These are phyloP conservation scores for Pygocentrus nattereri DNA, from an alignment of 2,797 vertebrate genomes.

Conservation along the genomic window DNA sequence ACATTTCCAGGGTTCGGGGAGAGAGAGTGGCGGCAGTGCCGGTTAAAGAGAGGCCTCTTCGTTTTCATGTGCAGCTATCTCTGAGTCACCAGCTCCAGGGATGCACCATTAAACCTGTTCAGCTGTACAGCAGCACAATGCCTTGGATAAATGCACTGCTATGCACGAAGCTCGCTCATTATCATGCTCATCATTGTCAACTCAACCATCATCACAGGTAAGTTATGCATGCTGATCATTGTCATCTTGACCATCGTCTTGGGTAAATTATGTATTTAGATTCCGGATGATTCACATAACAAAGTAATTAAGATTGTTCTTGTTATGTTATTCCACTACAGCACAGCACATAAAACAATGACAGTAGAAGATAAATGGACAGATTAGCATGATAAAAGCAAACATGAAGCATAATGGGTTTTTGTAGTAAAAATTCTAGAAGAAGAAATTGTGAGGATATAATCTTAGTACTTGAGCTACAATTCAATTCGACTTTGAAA, in stretches of 20 bases:
- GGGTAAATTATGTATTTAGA: conserved; percentile 58
- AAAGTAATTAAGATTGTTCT: conserved; percentile 39
- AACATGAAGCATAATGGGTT: conserved; percentile 16
- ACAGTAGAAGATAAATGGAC: conserved; percentile 25
- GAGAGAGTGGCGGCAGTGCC: background rate
- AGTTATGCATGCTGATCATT: conserved; percentile 57
- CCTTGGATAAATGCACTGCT: conserved; percentile 24
- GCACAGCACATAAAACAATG: conserved; percentile 40
- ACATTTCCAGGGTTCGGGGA: conserved; percentile 66
- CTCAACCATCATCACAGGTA: conserved; percentile 57
- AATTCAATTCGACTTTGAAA: background rate
- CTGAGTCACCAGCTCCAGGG: conserved; percentile 33
- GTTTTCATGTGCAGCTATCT: conserved; percentile 56
- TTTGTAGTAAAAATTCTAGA: conserved; percentile 24
- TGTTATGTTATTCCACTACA: conserved; percentile 10
- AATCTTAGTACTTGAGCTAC: background rate
- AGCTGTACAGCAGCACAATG: background rate
- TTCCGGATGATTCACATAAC: conserved; percentile 48
- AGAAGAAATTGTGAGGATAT: background rate
- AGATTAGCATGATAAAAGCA: conserved; percentile 16
- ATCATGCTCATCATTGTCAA: conserved; percentile 62
- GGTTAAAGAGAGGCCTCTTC: conserved; percentile 58
- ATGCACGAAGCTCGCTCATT: conserved; percentile 23
- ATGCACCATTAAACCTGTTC: conserved; percentile 25
- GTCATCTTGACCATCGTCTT: conserved; percentile 52